phyloP scores from a whole-genome alignment of 2,888 invertebrate species.

The Apeira syringaria region DNA sequence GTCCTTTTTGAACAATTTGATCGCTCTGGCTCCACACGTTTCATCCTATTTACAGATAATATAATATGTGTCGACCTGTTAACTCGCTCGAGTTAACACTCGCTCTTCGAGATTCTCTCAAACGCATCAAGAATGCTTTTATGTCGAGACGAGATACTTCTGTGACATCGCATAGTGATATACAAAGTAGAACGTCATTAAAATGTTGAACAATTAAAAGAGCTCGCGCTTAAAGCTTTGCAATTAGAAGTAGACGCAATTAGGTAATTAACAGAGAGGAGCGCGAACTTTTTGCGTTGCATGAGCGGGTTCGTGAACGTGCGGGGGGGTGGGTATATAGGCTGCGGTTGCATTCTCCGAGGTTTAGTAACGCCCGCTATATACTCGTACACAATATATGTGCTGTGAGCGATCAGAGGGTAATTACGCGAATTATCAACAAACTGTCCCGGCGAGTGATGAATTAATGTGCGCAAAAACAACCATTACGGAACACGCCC shows the following conservation, averaged over 20 bases:
- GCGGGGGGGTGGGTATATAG: too few species aligned
- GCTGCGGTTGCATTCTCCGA: constrained; percentile 40
- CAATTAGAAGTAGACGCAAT: constrained; percentile 52
- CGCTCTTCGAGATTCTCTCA: background rate
- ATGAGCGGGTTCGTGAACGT: constrained; percentile 44
- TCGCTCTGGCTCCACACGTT: constrained; percentile 15
- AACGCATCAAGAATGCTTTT: constrained; percentile 4
- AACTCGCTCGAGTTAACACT: too few species aligned
- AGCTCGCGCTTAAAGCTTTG: constrained; percentile 23
- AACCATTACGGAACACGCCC: constrained; percentile 53
- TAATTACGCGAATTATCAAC: constrained; percentile 69
- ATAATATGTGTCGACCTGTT: too few species aligned
- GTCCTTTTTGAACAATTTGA: constrained; percentile 25
- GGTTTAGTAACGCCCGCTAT: constrained; percentile 16
- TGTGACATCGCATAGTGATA: constrained; percentile 5
- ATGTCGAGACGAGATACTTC: constrained; percentile 7
- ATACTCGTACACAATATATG: too few species aligned
- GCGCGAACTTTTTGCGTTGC: constrained; percentile 57
- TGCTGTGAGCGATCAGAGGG: too few species aligned
- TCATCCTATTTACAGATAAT: constrained; percentile 2
- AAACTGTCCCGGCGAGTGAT: constrained; percentile 61
- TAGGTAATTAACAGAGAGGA: constrained; percentile 61
- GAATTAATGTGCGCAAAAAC: constrained; percentile 69
- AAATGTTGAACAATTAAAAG: constrained; percentile 10
- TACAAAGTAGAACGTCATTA: constrained; percentile 6